Evolutionary conservation across 2,113 vertebrate genomes (phyloP), one percentile per base, ranked within the genome.

Genomic region (Ranitomeya imitator): DNA sequence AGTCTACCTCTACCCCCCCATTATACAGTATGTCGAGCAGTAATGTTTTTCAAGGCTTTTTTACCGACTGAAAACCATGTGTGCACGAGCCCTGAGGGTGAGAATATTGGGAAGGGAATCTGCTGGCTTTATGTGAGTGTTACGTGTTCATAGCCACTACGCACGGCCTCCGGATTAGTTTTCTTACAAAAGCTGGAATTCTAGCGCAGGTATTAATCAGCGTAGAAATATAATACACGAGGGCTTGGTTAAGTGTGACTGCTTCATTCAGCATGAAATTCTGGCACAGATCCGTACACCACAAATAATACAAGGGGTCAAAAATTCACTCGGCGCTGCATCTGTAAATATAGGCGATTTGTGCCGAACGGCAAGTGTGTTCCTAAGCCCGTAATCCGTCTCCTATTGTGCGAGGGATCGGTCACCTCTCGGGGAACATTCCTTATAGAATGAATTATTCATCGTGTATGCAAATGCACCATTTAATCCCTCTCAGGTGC

Each of bases 371-470:
- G 51, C 51, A 65, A 79, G 79, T 78, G 69, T 87, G 76, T 90
- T 85, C 9, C 16, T 26, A 19, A 83, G 57, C 65, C 59, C 6
- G 37, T 81, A 90, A 69, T n/a, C 74, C 26, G 0, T 2, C 0
- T 51, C 83, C 15, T 71, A 31, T 86, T 82, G 83, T 87, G 88
- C 19, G 90, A 89, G 88, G 31, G 51, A 74, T 86, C 31, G 61
- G 89, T 85, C 60, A 85, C 7, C 61, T 90, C 63, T 54, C 55
- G 23, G 90, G 86, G 71, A 26, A 54, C 19, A 0, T 59, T n/a
- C 91, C 80, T 91, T 89, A 78, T 61, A 88, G 90, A 67, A 91
- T 90, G 86, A 92, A 90, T 92, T 85, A 90, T 91, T 90, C 37
- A 87, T 92, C 85, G 89, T 55, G 77, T 65, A 83, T 88, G 89